These are phyloP conservation scores for Latrodectus elegans DNA, from an alignment of 2,888 invertebrate species.

Conservation along the genomic window DNA sequence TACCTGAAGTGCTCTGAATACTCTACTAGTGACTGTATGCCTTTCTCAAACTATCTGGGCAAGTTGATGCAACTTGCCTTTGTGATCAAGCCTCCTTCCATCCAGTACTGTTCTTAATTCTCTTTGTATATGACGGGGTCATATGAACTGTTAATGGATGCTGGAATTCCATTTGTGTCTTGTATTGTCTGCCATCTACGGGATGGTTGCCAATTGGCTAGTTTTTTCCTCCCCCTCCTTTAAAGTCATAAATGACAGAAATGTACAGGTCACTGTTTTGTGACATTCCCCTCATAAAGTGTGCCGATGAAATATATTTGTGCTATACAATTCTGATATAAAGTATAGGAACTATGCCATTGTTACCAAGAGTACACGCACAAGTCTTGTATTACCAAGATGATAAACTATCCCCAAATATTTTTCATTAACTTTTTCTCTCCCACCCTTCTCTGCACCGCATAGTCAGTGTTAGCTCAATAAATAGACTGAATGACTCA, in stretches of 20 bases:
- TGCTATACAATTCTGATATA: slow-evolving; percentile 59
- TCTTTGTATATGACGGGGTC: slow-evolving; percentile 33
- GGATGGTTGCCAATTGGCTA: slow-evolving; percentile 32
- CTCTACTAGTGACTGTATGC: slow-evolving; percentile 57
- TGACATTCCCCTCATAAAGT: slow-evolving; percentile 31
- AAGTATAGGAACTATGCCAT: slow-evolving; percentile 63
- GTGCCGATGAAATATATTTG: slow-evolving; percentile 67
- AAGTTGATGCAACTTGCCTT: slow-evolving; percentile 51
- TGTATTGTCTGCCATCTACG: slow-evolving; percentile 53
- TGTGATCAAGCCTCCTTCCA: slow-evolving; percentile 70
- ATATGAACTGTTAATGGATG: slow-evolving; percentile 59
- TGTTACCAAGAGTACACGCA: slow-evolving; percentile 69
- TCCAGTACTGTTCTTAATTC: slow-evolving; percentile 64
- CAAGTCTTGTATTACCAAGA: slow-evolving; percentile 63
- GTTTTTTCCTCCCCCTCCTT: slow-evolving; percentile 31
- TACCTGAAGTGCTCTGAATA: slow-evolving; percentile 69
- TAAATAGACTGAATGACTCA: slow-evolving; percentile 34
- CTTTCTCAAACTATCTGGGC: slow-evolving; percentile 61
- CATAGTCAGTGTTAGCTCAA: slow-evolving; percentile 65
- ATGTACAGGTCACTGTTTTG: slow-evolving; percentile 61
- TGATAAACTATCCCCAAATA: slow-evolving; percentile 60
- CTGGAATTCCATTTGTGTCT: slow-evolving; percentile 65
- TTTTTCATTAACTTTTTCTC: slow-evolving; percentile 40
- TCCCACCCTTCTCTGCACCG: slow-evolving; percentile 51
- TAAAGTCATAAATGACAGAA: slow-evolving; percentile 41